Conservation (phyloP, 2,113 vertebrate genomes). For the Rostratula benghalensis region DNA sequence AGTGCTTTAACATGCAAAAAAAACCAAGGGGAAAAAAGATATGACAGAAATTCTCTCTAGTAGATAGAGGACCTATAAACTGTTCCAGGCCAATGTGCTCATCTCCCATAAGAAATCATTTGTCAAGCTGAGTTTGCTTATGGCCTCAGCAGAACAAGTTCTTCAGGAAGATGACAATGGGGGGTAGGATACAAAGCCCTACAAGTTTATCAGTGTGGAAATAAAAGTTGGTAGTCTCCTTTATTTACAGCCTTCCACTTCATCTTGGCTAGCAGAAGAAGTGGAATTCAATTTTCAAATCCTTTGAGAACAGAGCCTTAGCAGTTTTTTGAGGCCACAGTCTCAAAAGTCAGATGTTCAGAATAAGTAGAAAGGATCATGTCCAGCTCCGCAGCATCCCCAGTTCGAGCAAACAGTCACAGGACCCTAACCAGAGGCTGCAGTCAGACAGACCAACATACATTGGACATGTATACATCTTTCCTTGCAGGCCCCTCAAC, state of each 20-base stretch:
- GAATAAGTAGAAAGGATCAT: too few relatives aligned
- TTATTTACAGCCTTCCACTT: neutral
- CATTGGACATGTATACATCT: too few relatives aligned
- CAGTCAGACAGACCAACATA: too few relatives aligned
- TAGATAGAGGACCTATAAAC: slow-evolving; percentile 7
- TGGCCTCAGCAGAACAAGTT: neutral
- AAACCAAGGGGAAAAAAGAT: slow-evolving; percentile 25
- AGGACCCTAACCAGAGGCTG: too few relatives aligned
- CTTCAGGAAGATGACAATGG: slow-evolving; percentile 33
- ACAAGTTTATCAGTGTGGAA: slow-evolving; percentile 49
- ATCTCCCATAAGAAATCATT: slow-evolving; percentile 66
- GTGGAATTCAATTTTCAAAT: too few relatives aligned
- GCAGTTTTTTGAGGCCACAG: too few relatives aligned
- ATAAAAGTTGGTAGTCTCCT: slow-evolving; percentile 34
- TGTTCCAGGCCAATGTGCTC: slow-evolving; percentile 29
- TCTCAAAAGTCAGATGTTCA: too few relatives aligned
- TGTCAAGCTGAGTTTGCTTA: slow-evolving; percentile 61
- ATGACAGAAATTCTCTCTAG: slow-evolving; percentile 37
- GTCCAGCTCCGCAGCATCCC: too few relatives aligned
- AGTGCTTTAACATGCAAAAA: slow-evolving; percentile 27
- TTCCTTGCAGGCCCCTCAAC: too few relatives aligned
- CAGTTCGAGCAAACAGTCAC: too few relatives aligned
- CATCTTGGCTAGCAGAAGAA: too few relatives aligned
- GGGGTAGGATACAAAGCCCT: neutral
- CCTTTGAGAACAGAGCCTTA: too few relatives aligned